Evolutionary conservation across 2,888 invertebrate genomes (phyloP), one percentile per base, ranked within the genome.

Genomic region (Argynnis bischoffii): DNA sequence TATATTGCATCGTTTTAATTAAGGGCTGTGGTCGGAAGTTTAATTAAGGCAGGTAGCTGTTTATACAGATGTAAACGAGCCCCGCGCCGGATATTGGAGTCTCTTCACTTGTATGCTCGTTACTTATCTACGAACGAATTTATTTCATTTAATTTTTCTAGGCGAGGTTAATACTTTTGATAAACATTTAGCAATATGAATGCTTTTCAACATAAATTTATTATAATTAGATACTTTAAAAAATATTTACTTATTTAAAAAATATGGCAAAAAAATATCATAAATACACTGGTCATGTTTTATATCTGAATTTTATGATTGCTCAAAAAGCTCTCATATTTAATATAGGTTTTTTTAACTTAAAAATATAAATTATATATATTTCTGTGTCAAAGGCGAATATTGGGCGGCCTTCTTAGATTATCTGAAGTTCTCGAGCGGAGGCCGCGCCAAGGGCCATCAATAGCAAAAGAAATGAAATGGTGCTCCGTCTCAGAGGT

Each of bases 371-470:
- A 41, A 50, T 66, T 60, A 66, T 61, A 60, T 50, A 68, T 35
- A 35, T 41, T 41, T 26, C 56, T 46, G 0, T 50, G 61, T 55
- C 54, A 51, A 68, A 65, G 66, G 64, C 81, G 82, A 83, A 85
- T 87, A 86, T 87, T 82, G 70, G 65, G 81, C 64, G 77, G 78
- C 87, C 86, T 85, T 84, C 84, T 83, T 81, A 80, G 79, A 74
- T 73, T 76, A 80, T 78, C 78, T 77, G 77, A 74, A 77, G 78
- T 83, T 78, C 88, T 88, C 75, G 73, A 83, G 63, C 74, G 77
- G 78, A 82, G 86, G 81, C 72, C 80, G 80, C 80, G 74, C 78
- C 75, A 75, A 78, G 83, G 80, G 78, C 77, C 79, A 77, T 78
- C 79, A 73, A 75, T 76, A 78, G 78, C 77, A 77, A 79, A 80